Evolutionary conservation across 2,113 vertebrate species (phyloP), one percentile per base, ranked within the genome.

Genomic region (Odocoileus hemionus): DNA sequence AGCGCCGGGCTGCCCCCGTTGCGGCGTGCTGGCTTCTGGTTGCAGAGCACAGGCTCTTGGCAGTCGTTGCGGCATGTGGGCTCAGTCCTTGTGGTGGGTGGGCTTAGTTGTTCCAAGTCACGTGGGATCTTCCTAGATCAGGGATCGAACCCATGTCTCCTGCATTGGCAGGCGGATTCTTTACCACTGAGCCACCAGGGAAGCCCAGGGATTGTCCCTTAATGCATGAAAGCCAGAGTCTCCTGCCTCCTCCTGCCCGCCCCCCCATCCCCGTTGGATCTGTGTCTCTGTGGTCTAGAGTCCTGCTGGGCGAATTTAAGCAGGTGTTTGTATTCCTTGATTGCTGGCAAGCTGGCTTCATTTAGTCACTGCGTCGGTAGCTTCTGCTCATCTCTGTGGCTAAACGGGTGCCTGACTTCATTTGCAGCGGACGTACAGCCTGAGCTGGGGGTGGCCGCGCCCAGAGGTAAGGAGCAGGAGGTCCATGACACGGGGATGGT

Each of bases 391-490:
- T 8, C 26, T 36, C 52, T 3, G 0, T 6, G 36, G 76, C 70
- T 90, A 13, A 96, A 6, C 23, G 2, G 1, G 2, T 11, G 52
- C 74, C 45, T 5, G 0, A 4, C 39, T 97, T 58, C 94, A n/a
- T 87, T 11, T 21, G 91, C 95, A 97, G 96, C 1, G 0, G 99
- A 98, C 1, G 1, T 0, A 0, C 98, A 97, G 82, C 96, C 70
- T 0, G 99, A 98, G 57, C 97, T 95, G 0, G 98, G 58, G 0
- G 25, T 8, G 19, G 89, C 88, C 0, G 74, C 54, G 0, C 12
- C 97, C 84, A 74, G 39, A 96, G 98, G 96, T 45, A 98, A 96
- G 64, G 99, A 98, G 78, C 98, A 98, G 0, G 96, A 98, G 25
- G 85, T 8, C 11, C 94, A 78, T 36, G 89, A 36, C 0, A 89